Evolutionary conservation across 2,888 invertebrate species (phyloP), one percentile per base, ranked within the genome.

Genomic region (Lasius fuliginosus): DNA sequence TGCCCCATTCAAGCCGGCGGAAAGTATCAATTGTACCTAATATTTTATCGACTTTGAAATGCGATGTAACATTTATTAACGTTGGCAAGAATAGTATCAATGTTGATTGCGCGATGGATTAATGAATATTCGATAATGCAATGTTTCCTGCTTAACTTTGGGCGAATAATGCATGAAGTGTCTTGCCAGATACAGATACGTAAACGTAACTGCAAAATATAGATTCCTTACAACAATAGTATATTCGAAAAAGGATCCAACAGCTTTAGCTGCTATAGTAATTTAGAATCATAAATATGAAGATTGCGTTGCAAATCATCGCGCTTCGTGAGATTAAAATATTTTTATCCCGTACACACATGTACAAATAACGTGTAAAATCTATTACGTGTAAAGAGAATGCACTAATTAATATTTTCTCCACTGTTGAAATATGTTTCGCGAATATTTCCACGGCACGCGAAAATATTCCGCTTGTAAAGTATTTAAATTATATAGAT

Each of bases 61-160:
- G 58, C 36, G 42, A 42, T n/a, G 12, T 42, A 30, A 58, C 5
- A 56, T 69, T 15, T 69, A 40, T 40, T 76, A 67, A 8, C 6
- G 8, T 30, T 8, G 46, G 46, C 27, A 8, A 27, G 15, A 46
- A 36, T 73, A 18, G 4, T 42, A 76, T 49, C 36, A 27, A 56
- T 53, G n/a, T 15, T 81, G 46, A 33, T 46, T 23, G 4, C 9
- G 15, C 73, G 40, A 42, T 74, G 18, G 46, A 12, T 42, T 81
- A 77, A 84, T 74, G 60, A 62, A 74, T 77, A 74, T 60, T 83
- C 60, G 60, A 83, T 79, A 77, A 62, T 73, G 68, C 67, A 69
- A 11, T 62, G 9, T 46, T 11, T 60, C 27, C 27, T 40, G 53
- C 36, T 77, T 40, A 30, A 40, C 18, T 77, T 77, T n/a, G 3